Conservation (phyloP, 2,888 invertebrate species). For the Gortyna flavago region DNA sequence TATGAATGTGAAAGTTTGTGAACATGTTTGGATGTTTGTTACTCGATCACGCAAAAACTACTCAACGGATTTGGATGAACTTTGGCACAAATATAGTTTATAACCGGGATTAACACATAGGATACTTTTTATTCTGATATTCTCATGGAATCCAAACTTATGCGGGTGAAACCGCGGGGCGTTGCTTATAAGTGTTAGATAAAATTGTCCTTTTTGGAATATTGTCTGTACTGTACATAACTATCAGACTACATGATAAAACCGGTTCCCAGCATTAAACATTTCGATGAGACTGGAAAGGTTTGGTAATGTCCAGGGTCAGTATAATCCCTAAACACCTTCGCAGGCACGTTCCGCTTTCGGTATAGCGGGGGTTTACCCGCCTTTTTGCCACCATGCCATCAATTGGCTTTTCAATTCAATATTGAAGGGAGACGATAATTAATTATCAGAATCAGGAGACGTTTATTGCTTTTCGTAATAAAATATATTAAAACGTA, state of each 20-base stretch:
- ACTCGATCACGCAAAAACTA: no score
- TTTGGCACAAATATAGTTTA: no score
- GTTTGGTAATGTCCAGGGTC: neutral
- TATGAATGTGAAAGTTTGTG: no score
- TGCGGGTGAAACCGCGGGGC: no score
- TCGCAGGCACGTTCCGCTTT: neutral
- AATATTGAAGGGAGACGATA: slow-evolving; percentile 34
- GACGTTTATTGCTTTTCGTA: slow-evolving; percentile 47
- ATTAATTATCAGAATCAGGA: slow-evolving; percentile 46
- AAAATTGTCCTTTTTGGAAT: no score
- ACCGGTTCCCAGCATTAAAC: neutral
- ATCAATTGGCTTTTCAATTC: slow-evolving; percentile 32
- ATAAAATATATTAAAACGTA: slow-evolving; percentile 39
- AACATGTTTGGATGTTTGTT: no score
- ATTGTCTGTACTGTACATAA: neutral
- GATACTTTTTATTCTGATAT: no score
- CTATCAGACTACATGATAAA: neutral
- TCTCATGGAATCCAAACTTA: no score
- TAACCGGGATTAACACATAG: no score
- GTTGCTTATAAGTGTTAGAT: no score
- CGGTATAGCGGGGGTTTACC: neutral
- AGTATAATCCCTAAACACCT: neutral
- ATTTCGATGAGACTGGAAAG: neutral
- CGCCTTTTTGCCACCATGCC: slow-evolving; percentile 10
- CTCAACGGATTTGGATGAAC: no score